Percentiles rank a stretch among this genome's conserved stretches.
Evolutionary conservation across 2,113 vertebrate genomes (phyloP).

Genomic region (Odontesthes bonariensis): DNA sequence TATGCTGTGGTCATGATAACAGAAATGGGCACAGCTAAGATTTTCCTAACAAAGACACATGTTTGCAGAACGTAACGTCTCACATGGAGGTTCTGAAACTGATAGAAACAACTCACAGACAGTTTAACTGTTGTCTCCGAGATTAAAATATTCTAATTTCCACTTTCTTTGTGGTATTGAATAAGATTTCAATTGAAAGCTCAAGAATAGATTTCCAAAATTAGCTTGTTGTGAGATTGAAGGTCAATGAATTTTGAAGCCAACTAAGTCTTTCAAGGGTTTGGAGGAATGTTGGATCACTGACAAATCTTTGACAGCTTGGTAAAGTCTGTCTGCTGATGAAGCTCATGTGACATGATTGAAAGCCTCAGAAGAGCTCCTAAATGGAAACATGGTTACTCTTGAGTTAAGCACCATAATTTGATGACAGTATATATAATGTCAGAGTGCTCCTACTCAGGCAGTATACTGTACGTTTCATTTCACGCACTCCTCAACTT

Average conservation of each 20-base stretch:
- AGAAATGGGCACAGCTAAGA: too few species aligned
- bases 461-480: too few species aligned
- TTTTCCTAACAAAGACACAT: too few species aligned
- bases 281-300: not conserved
- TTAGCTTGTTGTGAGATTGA: not conserved
- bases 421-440: not conserved
- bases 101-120: too few species aligned
- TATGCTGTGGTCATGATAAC: too few species aligned
- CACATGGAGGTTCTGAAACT: too few species aligned
- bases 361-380: not conserved
- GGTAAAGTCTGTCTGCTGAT: not conserved
- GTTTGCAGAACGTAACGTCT: too few species aligned
- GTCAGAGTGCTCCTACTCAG: not conserved
- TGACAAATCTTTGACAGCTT: not conserved
- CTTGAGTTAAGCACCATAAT: not conserved
- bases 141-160: not conserved
- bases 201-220: not conserved
- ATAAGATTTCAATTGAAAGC: not conserved
- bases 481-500: too few species aligned
- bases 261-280: not conserved
- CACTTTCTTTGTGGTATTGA: not conserved
- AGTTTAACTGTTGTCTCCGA: not conserved
- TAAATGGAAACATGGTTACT: not conserved
- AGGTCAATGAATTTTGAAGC: not conserved
- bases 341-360: not conserved